phyloP scores from a whole-genome alignment of 2,888 invertebrate genomes.

The Tetheella fluctuosa region DNA sequence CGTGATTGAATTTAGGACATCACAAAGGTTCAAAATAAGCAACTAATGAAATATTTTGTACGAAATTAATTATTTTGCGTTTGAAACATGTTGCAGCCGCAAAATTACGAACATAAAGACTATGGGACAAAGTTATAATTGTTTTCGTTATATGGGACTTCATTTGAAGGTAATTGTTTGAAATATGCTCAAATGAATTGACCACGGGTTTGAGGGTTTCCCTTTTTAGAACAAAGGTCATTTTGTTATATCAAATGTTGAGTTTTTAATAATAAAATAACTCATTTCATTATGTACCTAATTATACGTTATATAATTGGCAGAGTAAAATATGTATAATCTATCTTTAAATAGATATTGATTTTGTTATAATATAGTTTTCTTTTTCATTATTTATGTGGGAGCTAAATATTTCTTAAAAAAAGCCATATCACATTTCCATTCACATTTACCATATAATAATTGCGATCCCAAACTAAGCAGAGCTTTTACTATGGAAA shows the following conservation, averaged over 20 bases:
- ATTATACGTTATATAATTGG: too few species aligned
- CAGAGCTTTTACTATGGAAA: too few species aligned
- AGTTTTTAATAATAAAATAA: neutral
- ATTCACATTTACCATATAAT: too few species aligned
- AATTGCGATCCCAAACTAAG: too few species aligned
- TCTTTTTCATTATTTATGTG: too few species aligned
- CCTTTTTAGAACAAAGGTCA: neutral
- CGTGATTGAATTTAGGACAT: constrained; percentile 9
- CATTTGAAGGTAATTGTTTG: constrained; percentile 52
- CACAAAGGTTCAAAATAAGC: constrained; percentile 33
- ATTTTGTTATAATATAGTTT: too few species aligned
- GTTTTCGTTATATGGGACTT: constrained; percentile 45
- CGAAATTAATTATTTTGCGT: constrained; percentile 39
- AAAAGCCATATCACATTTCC: too few species aligned
- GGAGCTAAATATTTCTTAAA: too few species aligned
- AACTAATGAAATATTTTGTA: constrained; percentile 41
- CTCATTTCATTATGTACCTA: too few species aligned
- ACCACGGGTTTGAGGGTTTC: constrained; percentile 14
- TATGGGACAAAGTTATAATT: constrained; percentile 40
- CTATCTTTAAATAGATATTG: too few species aligned
- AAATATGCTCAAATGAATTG: constrained; percentile 56
- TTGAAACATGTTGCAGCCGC: constrained; percentile 26
- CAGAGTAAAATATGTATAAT: neutral
- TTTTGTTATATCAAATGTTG: neutral
- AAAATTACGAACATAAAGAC: constrained; percentile 16